These are phyloP conservation scores for Cephus cinctus DNA, from an alignment of 1,140 invertebrate genomes.

Conservation along the genomic window DNA sequence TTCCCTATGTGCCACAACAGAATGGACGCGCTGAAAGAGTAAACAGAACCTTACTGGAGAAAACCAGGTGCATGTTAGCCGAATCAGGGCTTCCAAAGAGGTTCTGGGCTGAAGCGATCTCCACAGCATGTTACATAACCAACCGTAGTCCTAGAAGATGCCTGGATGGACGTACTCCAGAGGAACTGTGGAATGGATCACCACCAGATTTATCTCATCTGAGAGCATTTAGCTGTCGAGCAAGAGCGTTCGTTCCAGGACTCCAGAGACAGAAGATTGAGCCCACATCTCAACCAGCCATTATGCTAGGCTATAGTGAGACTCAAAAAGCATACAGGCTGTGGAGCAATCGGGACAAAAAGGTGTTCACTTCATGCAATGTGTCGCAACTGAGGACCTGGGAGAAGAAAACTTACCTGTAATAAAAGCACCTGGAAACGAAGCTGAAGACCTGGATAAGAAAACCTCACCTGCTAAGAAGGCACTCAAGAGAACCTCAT, in stretches of 20 bases:
- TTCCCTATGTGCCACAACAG: slow-evolving; percentile 38
- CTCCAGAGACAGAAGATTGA: slow-evolving; percentile 37
- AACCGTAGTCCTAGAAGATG: slow-evolving; percentile 17
- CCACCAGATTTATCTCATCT: slow-evolving; percentile 36
- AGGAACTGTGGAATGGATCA: slow-evolving; percentile 32
- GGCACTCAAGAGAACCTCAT: too few relatives aligned
- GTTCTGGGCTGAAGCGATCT: slow-evolving; percentile 43
- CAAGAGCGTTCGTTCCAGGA: slow-evolving; percentile 41
- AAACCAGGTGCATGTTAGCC: slow-evolving; percentile 29
- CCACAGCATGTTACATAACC: slow-evolving; percentile 23
- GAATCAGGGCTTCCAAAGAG: slow-evolving; percentile 23
- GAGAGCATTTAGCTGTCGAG: slow-evolving; percentile 45
- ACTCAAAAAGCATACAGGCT: slow-evolving; percentile 41
- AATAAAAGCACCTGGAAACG: too few relatives aligned
- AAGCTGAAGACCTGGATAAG: too few relatives aligned
- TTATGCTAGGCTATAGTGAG: slow-evolving; percentile 47
- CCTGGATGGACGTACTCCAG: slow-evolving; percentile 28
- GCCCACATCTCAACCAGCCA: slow-evolving; percentile 30
- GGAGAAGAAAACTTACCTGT: too few relatives aligned
- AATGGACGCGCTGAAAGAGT: slow-evolving; percentile 39
- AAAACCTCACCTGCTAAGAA: too few relatives aligned
- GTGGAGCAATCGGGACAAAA: too few relatives aligned
- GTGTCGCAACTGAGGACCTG: too few relatives aligned
- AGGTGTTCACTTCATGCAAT: too few relatives aligned
- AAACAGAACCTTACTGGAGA: slow-evolving; percentile 44